Conservation (phyloP, 2,113 vertebrate species). For the Silurus asotus region DNA sequence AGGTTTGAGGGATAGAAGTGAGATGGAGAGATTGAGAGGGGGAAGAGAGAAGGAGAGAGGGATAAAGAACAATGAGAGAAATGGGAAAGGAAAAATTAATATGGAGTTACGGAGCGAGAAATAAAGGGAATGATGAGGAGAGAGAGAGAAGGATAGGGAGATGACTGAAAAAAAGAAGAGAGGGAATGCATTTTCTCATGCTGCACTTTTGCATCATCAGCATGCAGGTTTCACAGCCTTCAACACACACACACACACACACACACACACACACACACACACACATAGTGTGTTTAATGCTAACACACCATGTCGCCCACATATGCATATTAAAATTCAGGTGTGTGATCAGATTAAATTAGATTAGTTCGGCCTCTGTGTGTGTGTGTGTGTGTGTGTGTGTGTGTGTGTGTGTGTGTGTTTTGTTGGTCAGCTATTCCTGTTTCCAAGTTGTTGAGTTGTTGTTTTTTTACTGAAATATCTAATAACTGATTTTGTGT, state of each 20-base stretch:
- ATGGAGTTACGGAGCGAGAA: background rate
- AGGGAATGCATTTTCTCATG: background rate
- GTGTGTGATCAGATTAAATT: conserved; percentile 42
- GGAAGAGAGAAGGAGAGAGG: background rate
- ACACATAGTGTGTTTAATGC: conserved; percentile 2
- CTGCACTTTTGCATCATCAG: conserved; percentile 8
- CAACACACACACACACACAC: conserved; percentile 20
- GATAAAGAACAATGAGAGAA: background rate
- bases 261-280: conserved; percentile 13
- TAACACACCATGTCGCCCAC: background rate
- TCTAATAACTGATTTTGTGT: background rate
- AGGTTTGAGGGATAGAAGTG: background rate
- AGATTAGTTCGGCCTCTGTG: background rate
- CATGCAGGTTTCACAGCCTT: conserved; percentile 12
- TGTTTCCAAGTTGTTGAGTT: too few relatives aligned
- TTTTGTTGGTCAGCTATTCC: conserved; percentile 20
- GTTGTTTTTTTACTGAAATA: conserved; percentile 1
- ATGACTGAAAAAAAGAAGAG: background rate
- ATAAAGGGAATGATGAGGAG: background rate
- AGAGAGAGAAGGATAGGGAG: conserved; percentile 12
- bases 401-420: conserved; percentile 36
- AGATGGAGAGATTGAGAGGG: background rate
- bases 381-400: conserved; percentile 29
- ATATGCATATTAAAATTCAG: background rate
- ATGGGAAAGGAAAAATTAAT: background rate